Conservation (phyloP, 2,888 invertebrate species). For the Chrysolina oricalcia region DNA sequence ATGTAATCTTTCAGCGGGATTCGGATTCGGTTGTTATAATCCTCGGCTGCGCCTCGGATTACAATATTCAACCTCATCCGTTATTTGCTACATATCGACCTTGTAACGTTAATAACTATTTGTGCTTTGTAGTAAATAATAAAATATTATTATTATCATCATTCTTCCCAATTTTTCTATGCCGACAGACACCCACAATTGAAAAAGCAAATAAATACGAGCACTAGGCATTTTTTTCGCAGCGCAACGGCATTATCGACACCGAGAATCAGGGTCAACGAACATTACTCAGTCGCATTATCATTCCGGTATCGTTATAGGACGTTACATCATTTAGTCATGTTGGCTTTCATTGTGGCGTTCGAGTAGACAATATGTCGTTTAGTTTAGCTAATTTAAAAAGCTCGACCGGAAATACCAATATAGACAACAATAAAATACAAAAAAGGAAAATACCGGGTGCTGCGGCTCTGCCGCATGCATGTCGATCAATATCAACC, state of each 20-base stretch:
- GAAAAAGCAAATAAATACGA: conserved; percentile 5
- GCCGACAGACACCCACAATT: no score
- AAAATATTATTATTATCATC: no score
- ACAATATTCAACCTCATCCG: no score
- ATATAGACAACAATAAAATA: conserved; percentile 42
- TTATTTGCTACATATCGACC: no score
- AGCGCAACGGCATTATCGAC: conserved; percentile 19
- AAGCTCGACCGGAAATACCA: conserved; percentile 47
- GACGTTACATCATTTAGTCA: conserved; percentile 45
- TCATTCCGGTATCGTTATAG: conserved; percentile 39
- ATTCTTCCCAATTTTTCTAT: no score
- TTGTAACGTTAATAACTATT: no score
- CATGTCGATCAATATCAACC: no score
- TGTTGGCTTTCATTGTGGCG: conserved; percentile 43
- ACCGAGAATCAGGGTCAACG: conserved; percentile 31
- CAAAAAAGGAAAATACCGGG: conserved; percentile 28
- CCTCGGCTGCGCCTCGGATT: no score
- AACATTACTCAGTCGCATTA: conserved; percentile 34
- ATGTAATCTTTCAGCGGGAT: no score
- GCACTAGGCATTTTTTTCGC: conserved; percentile 6
- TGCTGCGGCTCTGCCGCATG: not conserved
- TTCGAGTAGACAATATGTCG: conserved; percentile 45
- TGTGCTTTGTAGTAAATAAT: no score
- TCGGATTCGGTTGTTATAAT: no score
- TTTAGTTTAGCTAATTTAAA: conserved; percentile 48